These are phyloP conservation scores for Diadophis punctatus DNA, from an alignment of 2,113 vertebrate species.

Conservation along the genomic window DNA sequence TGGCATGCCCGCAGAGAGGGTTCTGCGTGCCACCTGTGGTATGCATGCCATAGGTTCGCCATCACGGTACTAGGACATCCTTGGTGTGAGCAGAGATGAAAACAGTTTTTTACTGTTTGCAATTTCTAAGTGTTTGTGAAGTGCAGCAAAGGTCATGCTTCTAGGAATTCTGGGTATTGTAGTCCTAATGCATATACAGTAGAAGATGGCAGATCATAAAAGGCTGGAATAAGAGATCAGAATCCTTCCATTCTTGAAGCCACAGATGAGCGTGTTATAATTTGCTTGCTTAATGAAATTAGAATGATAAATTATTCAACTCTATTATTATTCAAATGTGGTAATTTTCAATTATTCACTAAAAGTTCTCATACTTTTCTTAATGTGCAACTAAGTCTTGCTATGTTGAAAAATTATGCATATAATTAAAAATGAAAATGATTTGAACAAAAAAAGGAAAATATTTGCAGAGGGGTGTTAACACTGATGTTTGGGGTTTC, in stretches of 20 bases:
- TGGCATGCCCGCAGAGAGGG: no score
- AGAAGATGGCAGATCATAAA: not conserved
- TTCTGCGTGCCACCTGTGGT: no score
- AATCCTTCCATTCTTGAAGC: not conserved
- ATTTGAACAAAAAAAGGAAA: conserved; percentile 41
- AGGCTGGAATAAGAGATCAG: not conserved
- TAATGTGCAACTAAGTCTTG: conserved; percentile 31
- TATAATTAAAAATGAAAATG: conserved; percentile 55
- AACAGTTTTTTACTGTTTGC: not conserved
- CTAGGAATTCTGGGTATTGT: not conserved
- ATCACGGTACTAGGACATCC: not conserved
- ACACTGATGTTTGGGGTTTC: conserved; percentile 37
- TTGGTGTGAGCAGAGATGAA: not conserved
- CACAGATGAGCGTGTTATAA: not conserved
- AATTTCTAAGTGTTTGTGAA: not conserved
- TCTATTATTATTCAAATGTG: conserved; percentile 48
- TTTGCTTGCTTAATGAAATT: conserved; percentile 37
- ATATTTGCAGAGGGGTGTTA: conserved; percentile 53
- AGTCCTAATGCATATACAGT: not conserved
- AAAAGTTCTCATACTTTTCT: conserved; percentile 25
- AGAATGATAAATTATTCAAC: conserved; percentile 36
- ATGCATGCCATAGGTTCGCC: no score
- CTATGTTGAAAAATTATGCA: conserved; percentile 48
- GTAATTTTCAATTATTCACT: conserved; percentile 55
- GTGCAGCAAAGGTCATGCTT: not conserved